A percentile compares a stretch with the other conserved stretches of the same genome.
These are phyloP conservation scores for Drosophila willistoni DNA, from an alignment of 1,140 invertebrate species.

Conservation along the genomic window DNA sequence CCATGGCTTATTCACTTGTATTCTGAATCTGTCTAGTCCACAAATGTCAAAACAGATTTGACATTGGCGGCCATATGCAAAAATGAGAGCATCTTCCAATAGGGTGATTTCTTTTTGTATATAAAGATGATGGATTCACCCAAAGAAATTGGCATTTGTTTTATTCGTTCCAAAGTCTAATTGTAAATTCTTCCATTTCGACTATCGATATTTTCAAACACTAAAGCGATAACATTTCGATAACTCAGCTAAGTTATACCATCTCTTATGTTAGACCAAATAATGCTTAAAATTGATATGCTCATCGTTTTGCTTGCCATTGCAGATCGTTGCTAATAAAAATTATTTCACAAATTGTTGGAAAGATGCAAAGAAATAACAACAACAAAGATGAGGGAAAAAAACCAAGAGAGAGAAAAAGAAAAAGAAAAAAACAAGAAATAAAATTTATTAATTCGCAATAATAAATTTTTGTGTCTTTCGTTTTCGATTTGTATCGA, in stretches of 20 bases:
- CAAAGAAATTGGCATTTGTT: too few relatives aligned
- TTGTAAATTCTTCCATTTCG: not conserved
- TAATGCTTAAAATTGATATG: not conserved
- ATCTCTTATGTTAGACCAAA: not conserved
- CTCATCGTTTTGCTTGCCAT: not conserved
- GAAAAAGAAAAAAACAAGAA: constrained; percentile 18
- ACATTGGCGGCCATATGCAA: too few relatives aligned
- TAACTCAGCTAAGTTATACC: not conserved
- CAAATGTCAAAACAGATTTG: too few relatives aligned
- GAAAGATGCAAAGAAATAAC: constrained; percentile 31
- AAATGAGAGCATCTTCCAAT: too few relatives aligned
- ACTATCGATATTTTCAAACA: too few relatives aligned
- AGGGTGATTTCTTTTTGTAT: too few relatives aligned
- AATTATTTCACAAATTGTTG: constrained; percentile 24
- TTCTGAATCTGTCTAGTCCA: too few relatives aligned
- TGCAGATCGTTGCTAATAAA: constrained; percentile 2
- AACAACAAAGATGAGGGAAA: constrained; percentile 22
- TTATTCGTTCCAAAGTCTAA: too few relatives aligned
- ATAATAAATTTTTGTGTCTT: constrained; percentile 67
- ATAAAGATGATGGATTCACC: too few relatives aligned
- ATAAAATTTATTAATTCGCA: constrained; percentile 65
- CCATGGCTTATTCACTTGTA: too few relatives aligned
- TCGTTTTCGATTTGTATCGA: constrained; percentile 66
- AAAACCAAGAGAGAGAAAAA: not conserved
- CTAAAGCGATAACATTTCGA: not conserved